A percentile compares a stretch with the other conserved stretches of the same genome.
Evolutionary conservation across 2,113 vertebrate genomes (phyloP).

Genomic region (Todiramphus chloris): DNA sequence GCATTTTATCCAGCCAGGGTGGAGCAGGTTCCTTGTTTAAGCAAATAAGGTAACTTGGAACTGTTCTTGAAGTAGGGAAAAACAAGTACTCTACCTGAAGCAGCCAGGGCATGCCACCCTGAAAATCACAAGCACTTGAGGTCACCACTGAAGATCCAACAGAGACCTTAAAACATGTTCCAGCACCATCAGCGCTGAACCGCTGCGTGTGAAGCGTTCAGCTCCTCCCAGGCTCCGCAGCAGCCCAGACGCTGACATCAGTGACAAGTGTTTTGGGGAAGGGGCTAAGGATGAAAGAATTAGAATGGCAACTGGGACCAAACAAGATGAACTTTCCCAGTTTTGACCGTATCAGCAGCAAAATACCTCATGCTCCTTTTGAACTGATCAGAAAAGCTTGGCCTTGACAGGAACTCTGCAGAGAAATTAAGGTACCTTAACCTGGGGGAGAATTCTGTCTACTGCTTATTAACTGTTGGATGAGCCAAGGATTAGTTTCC

Average conservation of each 20-base stretch:
- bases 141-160: not conserved
- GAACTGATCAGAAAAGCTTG: not conserved
- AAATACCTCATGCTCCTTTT: not conserved
- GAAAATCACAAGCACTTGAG: not conserved
- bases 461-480: not conserved
- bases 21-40: not conserved
- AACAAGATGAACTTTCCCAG: not conserved
- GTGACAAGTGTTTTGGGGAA: not conserved
- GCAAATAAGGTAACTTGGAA: not conserved
- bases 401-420: not conserved
- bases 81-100: not conserved
- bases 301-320: not conserved
- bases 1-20: not conserved
- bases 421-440: not conserved
- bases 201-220: not conserved
- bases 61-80: not conserved
- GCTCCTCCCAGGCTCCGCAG: not conserved
- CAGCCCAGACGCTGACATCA: not conserved
- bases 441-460: not conserved
- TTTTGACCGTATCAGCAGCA: accelerated
- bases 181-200: not conserved
- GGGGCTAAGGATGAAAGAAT: not conserved
- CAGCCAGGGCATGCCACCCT: not conserved
- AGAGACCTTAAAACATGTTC: not conserved
- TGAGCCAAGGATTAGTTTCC: not conserved